A percentile compares a stretch with the other conserved stretches of the same genome.
phyloP scores from a whole-genome alignment of 2,888 invertebrate species.

The Cryptops parisi region DNA sequence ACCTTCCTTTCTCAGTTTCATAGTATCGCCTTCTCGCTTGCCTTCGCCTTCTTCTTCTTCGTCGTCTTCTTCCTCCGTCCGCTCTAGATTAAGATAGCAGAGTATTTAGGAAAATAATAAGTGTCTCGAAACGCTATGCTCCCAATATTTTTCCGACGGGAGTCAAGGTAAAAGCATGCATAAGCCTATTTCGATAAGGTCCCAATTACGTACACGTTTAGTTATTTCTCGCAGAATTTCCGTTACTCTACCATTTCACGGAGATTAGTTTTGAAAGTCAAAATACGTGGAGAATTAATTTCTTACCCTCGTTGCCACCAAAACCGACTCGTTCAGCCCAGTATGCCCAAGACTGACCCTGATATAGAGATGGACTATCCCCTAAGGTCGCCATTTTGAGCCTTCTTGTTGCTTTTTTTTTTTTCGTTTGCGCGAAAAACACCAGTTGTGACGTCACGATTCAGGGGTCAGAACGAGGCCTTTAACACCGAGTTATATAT shows the following conservation, averaged over 20 bases:
- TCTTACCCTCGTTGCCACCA: slow-evolving; percentile 13
- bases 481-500: no score
- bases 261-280: background rate
- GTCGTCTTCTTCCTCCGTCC: slow-evolving; percentile 11
- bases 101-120: no score
- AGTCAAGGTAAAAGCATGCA: background rate
- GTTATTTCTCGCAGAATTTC: background rate
- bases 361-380: slow-evolving; percentile 32
- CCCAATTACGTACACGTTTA: no score
- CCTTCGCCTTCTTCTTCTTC: slow-evolving; percentile 13
- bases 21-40: slow-evolving; percentile 17
- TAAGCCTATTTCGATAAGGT: slow-evolving; percentile 15
- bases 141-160: background rate
- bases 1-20: slow-evolving; percentile 19
- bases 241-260: background rate
- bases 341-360: slow-evolving; percentile 32
- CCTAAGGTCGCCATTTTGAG: slow-evolving; percentile 33
- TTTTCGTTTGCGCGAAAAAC: slow-evolving; percentile 16
- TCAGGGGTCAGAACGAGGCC: no score
- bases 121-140: background rate
- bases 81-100: background rate
- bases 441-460: slow-evolving; percentile 15
- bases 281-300: background rate
- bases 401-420: slow-evolving; percentile 18
- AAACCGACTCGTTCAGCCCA: slow-evolving; percentile 27